These are phyloP conservation scores for Pimpla rufipes DNA, from an alignment of 2,888 invertebrate species.

Conservation along the genomic window DNA sequence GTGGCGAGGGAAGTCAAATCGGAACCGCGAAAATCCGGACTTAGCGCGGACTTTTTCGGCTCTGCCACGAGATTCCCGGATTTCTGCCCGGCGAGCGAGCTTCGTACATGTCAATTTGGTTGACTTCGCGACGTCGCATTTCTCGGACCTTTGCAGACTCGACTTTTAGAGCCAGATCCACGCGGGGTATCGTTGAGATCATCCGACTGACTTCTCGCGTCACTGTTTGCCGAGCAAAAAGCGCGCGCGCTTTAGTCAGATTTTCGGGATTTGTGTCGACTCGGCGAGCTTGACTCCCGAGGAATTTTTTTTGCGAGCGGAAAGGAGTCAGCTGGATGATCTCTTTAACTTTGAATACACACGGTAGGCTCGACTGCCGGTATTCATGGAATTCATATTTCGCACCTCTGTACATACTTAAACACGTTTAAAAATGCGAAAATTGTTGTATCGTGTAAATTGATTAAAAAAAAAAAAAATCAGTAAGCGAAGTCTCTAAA, in stretches of 20 bases:
- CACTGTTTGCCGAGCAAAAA: not conserved
- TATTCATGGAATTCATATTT: too few relatives aligned
- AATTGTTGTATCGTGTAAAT: too few relatives aligned
- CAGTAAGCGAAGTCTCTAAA: too few relatives aligned
- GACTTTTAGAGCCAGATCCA: slow-evolving; percentile 47
- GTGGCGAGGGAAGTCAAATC: slow-evolving; percentile 38
- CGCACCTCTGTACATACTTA: not conserved
- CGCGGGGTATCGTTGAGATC: slow-evolving; percentile 19
- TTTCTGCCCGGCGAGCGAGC: slow-evolving; percentile 36
- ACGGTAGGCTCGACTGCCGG: too few relatives aligned
- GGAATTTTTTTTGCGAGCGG: not conserved
- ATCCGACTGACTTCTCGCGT: slow-evolving; percentile 66
- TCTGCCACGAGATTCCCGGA: slow-evolving; percentile 39
- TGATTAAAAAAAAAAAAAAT: too few relatives aligned
- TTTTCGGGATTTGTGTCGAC: slow-evolving; percentile 28
- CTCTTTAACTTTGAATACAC: slow-evolving; percentile 4
- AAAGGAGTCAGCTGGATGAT: slow-evolving; percentile 5
- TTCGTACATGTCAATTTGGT: slow-evolving; percentile 35
- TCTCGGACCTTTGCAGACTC: slow-evolving; percentile 22
- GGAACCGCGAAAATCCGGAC: slow-evolving; percentile 1
- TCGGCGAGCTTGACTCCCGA: not conserved
- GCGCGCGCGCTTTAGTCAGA: not conserved
- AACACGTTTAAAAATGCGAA: too few relatives aligned
- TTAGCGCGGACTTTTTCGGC: slow-evolving; percentile 11
- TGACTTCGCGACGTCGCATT: slow-evolving; percentile 6